Evolutionary conservation across 1,140 invertebrate genomes (phyloP).

Genomic region (Notospermus geniculatus): DNA sequence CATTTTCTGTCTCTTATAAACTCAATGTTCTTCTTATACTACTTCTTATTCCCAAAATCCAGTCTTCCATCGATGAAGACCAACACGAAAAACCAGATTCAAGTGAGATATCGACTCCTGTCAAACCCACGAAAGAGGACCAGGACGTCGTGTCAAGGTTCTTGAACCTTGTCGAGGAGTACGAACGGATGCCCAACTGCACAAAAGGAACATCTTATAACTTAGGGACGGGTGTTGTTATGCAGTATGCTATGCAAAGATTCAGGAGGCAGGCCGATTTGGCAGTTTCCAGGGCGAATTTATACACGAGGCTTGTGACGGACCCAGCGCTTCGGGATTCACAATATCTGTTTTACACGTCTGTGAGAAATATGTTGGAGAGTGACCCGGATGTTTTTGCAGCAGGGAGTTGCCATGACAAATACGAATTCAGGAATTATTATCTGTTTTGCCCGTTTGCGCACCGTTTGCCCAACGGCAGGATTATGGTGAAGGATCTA

Average conservation of each 20-base stretch:
- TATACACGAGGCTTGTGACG: conserved; percentile 89
- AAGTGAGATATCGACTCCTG: too few species aligned
- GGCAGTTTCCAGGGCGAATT: conserved; percentile 90
- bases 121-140: neutral
- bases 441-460: conserved; percentile 89
- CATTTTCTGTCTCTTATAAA: too few species aligned
- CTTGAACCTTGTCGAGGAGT: conserved; percentile 83
- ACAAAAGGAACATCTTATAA: conserved; percentile 86
- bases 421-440: conserved; percentile 78
- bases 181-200: conserved; percentile 87
- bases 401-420: conserved; percentile 86
- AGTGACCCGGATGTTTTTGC: conserved; percentile 94
- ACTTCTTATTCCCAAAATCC: too few species aligned
- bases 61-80: too few species aligned
- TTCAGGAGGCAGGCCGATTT: conserved; percentile 74
- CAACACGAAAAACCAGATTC: too few species aligned
- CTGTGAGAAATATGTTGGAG: conserved; percentile 87
- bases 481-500: conserved; percentile 85
- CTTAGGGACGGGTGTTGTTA: conserved; percentile 88
- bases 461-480: conserved; percentile 82
- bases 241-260: conserved; percentile 82
- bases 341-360: conserved; percentile 84
- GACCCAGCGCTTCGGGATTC: conserved; percentile 69
- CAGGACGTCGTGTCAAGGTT: conserved; percentile 62
- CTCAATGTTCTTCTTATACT: too few species aligned